These are phyloP conservation scores for Heteropelma amictum DNA, from an alignment of 2,888 invertebrate genomes.

Conservation along the genomic window DNA sequence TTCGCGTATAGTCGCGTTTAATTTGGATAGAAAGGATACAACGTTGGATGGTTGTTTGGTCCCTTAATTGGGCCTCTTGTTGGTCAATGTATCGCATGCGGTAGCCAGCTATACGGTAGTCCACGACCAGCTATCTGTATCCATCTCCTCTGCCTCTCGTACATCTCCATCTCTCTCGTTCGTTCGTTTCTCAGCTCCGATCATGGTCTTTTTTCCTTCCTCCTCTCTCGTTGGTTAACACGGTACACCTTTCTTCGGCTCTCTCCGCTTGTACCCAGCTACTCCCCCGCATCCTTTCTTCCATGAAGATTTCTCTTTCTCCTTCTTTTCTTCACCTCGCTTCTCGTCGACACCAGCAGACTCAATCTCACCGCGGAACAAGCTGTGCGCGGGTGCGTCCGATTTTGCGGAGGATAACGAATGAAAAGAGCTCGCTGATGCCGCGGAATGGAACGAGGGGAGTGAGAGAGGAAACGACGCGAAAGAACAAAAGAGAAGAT, in stretches of 20 bases:
- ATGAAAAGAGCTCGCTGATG: conserved; percentile 32
- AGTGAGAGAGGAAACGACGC: background rate
- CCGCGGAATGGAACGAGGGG: background rate
- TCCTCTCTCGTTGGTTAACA: background rate
- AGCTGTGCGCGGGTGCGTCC: conserved; percentile 70
- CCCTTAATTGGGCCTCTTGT: conserved; percentile 76
- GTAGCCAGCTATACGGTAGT: conserved; percentile 67
- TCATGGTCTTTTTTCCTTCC: conserved; percentile 14
- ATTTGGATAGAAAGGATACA: conserved; percentile 64
- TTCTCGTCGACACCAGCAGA: conserved; percentile 44
- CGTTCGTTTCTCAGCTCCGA: background rate
- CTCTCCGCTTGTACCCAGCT: conserved; percentile 43
- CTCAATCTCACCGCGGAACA: conserved; percentile 65
- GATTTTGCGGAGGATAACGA: conserved; percentile 70
- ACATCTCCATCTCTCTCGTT: conserved; percentile 4
- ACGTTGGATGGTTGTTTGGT: conserved; percentile 48
- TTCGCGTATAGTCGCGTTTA: conserved; percentile 57
- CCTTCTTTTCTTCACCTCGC: conserved; percentile 4
- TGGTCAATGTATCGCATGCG: conserved; percentile 69
- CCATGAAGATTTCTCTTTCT: conserved; percentile 2
- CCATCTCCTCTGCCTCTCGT: conserved; percentile 47
- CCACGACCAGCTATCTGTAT: conserved; percentile 59
- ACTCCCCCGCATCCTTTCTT: conserved; percentile 29
- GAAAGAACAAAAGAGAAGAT: conserved; percentile 13
- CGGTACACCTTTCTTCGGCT: conserved; percentile 34